A percentile compares a stretch with the other conserved stretches of the same genome.
phyloP scores from a whole-genome alignment of 2,797 vertebrate species.

The Etheostoma nigrum region DNA sequence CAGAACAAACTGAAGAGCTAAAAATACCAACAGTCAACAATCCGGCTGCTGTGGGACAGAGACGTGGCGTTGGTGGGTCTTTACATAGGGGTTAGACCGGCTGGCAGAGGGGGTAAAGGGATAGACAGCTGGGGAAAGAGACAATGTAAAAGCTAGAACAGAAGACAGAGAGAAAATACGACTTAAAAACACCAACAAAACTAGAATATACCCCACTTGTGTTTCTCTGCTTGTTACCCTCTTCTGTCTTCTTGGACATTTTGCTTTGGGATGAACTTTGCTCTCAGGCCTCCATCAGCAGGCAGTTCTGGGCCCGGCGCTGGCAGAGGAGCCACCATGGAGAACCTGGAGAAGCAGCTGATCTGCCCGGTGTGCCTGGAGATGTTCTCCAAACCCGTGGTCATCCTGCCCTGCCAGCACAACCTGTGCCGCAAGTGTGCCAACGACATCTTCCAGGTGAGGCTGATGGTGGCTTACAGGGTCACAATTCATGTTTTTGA shows the following conservation, averaged over 20 bases:
- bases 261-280: conserved; percentile 86
- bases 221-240: not conserved
- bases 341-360: conserved; percentile 90
- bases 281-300: conserved; percentile 85
- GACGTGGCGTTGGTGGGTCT: conserved; percentile 44
- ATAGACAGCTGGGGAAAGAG: conserved; percentile 32
- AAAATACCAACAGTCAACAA: conserved; percentile 70
- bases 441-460: conserved; percentile 89
- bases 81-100: conserved; percentile 6
- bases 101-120: conserved; percentile 7
- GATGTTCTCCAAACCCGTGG: conserved; percentile 88
- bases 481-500: too few relatives aligned
- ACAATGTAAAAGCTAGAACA: not conserved
- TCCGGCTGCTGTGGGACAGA: conserved; percentile 42
- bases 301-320: conserved; percentile 80
- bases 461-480: not conserved
- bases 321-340: conserved; percentile 75
- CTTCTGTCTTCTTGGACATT: not conserved
- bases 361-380: conserved; percentile 83
- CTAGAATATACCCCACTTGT: not conserved
- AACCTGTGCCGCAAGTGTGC: conserved; percentile 89
- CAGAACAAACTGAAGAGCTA: conserved; percentile 78
- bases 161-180: not conserved
- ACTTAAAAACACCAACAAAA: not conserved
- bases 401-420: conserved; percentile 90